Evolutionary conservation across 2,797 vertebrate species (phyloP).

Genomic region (Acanthurus lineatus): DNA sequence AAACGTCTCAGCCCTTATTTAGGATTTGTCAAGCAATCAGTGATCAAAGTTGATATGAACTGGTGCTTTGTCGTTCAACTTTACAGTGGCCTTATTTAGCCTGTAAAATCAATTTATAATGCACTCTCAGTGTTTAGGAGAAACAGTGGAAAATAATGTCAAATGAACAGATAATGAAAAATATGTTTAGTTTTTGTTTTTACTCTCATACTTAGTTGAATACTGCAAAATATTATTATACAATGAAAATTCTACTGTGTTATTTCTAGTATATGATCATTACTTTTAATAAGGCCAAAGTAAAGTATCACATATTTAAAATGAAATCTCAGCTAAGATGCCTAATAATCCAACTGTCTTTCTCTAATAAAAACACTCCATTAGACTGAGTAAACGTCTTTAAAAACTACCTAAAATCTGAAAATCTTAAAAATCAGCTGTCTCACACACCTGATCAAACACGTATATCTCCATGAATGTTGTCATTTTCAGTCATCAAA

Average conservation of each 20-base stretch:
- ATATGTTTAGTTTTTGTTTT: neutral
- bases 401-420: neutral
- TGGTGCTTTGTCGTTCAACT: neutral
- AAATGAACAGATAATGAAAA: neutral
- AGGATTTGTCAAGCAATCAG: constrained; percentile 16
- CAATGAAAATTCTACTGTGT: neutral
- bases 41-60: constrained; percentile 40
- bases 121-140: neutral
- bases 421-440: neutral
- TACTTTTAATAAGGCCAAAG: constrained; percentile 6
- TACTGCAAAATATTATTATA: neutral
- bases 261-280: neutral
- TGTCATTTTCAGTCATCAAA: neutral
- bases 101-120: neutral
- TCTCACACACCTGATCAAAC: constrained; percentile 7
- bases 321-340: constrained; percentile 9
- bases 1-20: constrained; percentile 43
- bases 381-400: neutral
- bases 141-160: neutral
- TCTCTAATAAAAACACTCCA: neutral
- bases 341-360: neutral
- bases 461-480: neutral
- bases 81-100: constrained; percentile 28
- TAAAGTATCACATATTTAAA: neutral
- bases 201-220: neutral